Base-by-base conservation (phyloP, 2,113 vertebrate genomes). In the Columba livia region DNA sequence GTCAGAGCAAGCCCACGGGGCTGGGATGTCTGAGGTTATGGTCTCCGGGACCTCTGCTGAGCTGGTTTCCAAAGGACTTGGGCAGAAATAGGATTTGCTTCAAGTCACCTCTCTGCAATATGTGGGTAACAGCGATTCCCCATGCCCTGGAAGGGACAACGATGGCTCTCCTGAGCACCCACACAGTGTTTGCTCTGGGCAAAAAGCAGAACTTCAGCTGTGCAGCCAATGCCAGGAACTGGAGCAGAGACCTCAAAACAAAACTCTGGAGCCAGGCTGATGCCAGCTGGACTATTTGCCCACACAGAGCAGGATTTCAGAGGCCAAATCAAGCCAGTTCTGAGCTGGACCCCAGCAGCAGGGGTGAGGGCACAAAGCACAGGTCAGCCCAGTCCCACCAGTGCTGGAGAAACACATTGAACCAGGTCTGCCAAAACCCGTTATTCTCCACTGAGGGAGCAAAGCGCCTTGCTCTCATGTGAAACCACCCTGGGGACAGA, bases 81-180 rank as follows among this genome's bases (percentile, higher is more conserved):
- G 26, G 13, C 25, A 47, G 62, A 83, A 67, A 34, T 2, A 60
- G 28, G 21, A 62, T 79, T 51, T 92, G 70, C 24, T 32, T 16
- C 1, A 1, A 72, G 42, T 36, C n/a, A 34, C 29, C 15, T 38
- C 66, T 72, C 42, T 44, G 66, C 56, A 42, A 4, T 10, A 12
- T 1, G 3, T 31, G 47, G 40, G 54, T 89, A 61, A 67, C 0
- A 4, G 12, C 1, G 1, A 28, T 61, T 74, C 20, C 20, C 29
- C 26, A 10, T 2, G 17, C 0, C 1, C 53, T 40, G 50, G n/a
- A 75, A 85, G 64, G 79, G 44, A 31, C 34, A n/a, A n/a, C 0
- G 0, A 23, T n/a, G 40, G 58, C 74, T 88, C n/a, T 79, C 36
- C 25, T 6, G 21, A 85, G 31, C 26, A 72, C 14, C 40, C 24